A percentile compares a stretch with the other conserved stretches of the same genome.
Conservation (phyloP, 2,888 invertebrate species). For the Hydriomena furcata region DNA sequence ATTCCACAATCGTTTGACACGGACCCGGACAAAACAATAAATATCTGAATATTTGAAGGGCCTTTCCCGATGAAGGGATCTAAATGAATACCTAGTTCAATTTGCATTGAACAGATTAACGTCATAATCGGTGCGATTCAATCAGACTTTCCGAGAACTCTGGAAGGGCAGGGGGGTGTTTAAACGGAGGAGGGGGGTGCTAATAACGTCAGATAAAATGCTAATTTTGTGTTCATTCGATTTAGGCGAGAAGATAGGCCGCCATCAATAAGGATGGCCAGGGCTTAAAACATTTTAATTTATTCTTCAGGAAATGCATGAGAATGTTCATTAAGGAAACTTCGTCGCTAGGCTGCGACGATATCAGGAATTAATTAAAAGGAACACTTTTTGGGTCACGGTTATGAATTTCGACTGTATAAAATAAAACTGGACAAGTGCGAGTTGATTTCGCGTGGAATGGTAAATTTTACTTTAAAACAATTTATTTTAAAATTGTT, state of each 20-base stretch:
- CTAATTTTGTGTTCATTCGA: constrained; percentile 82
- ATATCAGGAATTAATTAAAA: constrained; percentile 25
- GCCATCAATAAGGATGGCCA: constrained; percentile 37
- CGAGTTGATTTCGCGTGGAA: no score
- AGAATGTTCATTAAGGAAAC: constrained; percentile 36
- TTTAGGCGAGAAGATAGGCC: constrained; percentile 66
- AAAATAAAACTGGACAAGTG: no score
- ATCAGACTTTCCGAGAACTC: constrained; percentile 74
- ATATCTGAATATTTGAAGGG: constrained; percentile 77
- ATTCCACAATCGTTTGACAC: constrained; percentile 40
- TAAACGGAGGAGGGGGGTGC: constrained; percentile 44
- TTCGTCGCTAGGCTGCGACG: constrained; percentile 25
- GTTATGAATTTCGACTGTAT: not conserved
- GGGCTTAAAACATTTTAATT: constrained; percentile 37
- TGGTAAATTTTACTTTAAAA: no score
- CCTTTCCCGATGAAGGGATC: constrained; percentile 77
- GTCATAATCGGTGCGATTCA: constrained; percentile 82
- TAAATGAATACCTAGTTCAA: constrained; percentile 80
- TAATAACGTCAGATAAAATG: constrained; percentile 82
- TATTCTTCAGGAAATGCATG: constrained; percentile 37
- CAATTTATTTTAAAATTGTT: no score
- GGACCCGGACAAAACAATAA: constrained; percentile 60
- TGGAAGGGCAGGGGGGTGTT: constrained; percentile 58
- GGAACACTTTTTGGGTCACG: not conserved
- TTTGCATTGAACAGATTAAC: constrained; percentile 83